A percentile compares a stretch with the other conserved stretches of the same genome.
Evolutionary conservation across 2,888 invertebrate genomes (phyloP).

Genomic region (Leptopilina drosophilae): DNA sequence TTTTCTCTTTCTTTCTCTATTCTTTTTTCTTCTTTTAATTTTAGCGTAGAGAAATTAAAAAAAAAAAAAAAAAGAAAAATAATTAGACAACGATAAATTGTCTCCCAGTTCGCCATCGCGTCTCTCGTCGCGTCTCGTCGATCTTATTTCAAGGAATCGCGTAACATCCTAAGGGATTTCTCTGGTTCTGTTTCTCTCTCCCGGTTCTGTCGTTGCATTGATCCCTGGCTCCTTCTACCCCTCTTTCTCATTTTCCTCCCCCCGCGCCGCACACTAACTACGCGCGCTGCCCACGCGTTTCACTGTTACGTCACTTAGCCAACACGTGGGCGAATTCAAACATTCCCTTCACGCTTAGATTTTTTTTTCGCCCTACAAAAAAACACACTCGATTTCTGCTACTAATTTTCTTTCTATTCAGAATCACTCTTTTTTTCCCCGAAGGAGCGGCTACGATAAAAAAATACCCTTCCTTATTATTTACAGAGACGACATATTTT

Average conservation of each 20-base stretch:
- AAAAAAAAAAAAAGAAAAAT: no score
- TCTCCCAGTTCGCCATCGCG: background rate
- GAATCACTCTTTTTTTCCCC: background rate
- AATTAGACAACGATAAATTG: slow-evolving; percentile 18
- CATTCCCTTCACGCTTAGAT: slow-evolving; percentile 58
- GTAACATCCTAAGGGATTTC: slow-evolving; percentile 70
- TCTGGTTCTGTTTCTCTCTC: slow-evolving; percentile 63
- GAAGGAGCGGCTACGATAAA: no score
- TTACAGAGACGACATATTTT: no score
- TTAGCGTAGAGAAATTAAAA: no score
- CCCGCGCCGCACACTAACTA: slow-evolving; percentile 33
- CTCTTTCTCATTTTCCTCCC: slow-evolving; percentile 58
- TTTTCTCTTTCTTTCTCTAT: no score
- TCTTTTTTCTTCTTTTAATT: no score
- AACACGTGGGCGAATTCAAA: slow-evolving; percentile 75
- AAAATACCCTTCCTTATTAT: no score
- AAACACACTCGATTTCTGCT: slow-evolving; percentile 41
- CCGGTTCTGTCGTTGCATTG: slow-evolving; percentile 69
- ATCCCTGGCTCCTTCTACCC: slow-evolving; percentile 66
- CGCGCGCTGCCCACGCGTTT: slow-evolving; percentile 75
- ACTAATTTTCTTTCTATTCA: slow-evolving; percentile 9
- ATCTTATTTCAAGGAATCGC: slow-evolving; percentile 60
- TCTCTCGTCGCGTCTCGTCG: slow-evolving; percentile 9
- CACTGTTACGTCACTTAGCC: slow-evolving; percentile 75
- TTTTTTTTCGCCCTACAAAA: background rate